Conservation (phyloP, 2,113 vertebrate species). For the Psittacara wagleri region DNA sequence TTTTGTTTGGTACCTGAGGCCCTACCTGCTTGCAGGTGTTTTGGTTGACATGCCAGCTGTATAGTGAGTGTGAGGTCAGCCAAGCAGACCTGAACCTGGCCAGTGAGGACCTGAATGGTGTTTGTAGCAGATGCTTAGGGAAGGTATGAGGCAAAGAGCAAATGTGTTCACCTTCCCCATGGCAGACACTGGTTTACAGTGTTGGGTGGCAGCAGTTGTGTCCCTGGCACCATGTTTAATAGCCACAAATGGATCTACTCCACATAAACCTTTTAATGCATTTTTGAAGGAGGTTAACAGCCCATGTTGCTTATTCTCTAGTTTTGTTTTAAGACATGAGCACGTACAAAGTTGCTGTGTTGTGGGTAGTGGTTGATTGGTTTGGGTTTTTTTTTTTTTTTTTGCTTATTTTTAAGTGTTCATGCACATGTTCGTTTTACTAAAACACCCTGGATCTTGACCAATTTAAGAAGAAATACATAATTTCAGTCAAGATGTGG, state of each 20-base stretch:
- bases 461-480: background rate
- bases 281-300: background rate
- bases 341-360: background rate
- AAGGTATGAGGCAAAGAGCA: background rate
- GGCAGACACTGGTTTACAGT: background rate
- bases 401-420: background rate
- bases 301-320: accelerated
- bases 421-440: background rate
- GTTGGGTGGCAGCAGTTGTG: background rate
- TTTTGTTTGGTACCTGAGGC: background rate
- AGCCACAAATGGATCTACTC: background rate
- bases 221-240: background rate
- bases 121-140: background rate
- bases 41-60: background rate
- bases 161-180: background rate
- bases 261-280: background rate
- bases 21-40: background rate
- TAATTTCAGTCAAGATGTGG: background rate
- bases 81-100: background rate
- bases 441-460: background rate
- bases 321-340: background rate
- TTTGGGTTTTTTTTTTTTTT: background rate
- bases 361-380: background rate
- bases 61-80: background rate
- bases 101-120: background rate